Percentiles rank a stretch among this genome's conserved stretches.
Conservation (phyloP, 2,888 invertebrate species). For the Pseudococcus viburni region DNA sequence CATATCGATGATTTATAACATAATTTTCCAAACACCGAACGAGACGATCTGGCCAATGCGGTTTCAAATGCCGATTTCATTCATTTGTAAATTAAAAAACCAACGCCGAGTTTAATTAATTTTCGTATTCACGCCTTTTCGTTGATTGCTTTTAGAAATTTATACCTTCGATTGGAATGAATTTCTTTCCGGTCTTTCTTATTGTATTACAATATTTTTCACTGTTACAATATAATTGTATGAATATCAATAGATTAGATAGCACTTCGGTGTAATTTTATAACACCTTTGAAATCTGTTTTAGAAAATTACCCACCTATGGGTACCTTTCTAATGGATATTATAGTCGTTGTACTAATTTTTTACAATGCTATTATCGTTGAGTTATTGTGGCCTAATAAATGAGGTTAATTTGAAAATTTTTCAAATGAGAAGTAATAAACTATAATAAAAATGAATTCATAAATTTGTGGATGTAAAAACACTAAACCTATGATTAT, state of each 20-base stretch:
- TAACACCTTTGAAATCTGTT: too few species aligned
- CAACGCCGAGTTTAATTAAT: conserved; percentile 6
- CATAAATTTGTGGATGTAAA: too few species aligned
- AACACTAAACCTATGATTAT: too few species aligned
- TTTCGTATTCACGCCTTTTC: conserved; percentile 40
- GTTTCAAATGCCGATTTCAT: conserved; percentile 31
- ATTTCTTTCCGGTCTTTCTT: background rate
- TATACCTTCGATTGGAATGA: conserved; percentile 6
- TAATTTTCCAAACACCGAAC: background rate
- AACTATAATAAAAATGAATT: too few species aligned
- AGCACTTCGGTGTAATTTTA: too few species aligned
- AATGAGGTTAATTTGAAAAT: too few species aligned
- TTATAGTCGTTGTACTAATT: too few species aligned
- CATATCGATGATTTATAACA: conserved; percentile 31
- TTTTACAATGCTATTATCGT: too few species aligned
- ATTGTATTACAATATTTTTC: background rate
- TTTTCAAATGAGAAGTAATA: too few species aligned
- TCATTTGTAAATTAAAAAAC: conserved; percentile 40
- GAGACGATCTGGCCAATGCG: background rate
- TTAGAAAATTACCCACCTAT: too few species aligned
- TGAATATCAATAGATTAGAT: background rate
- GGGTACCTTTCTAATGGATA: too few species aligned
- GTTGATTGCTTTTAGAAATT: conserved; percentile 45
- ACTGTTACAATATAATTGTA: background rate
- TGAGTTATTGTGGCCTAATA: too few species aligned